phyloP scores from a whole-genome alignment of 2,113 vertebrate genomes.

The Periophthalmus modestus region DNA sequence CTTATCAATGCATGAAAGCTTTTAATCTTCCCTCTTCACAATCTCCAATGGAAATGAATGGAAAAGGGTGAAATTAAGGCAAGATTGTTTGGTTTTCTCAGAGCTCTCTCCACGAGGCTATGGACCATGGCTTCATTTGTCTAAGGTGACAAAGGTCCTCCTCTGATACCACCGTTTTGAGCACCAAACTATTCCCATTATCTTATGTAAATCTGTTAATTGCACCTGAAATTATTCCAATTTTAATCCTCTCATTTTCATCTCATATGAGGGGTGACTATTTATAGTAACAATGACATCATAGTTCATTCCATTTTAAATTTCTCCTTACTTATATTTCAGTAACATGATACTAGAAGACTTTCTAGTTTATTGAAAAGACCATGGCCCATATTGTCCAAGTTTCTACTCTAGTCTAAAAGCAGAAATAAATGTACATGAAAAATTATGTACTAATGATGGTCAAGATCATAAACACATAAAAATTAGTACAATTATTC shows the following conservation, averaged over 20 bases:
- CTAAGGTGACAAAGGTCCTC: slow-evolving; percentile 63
- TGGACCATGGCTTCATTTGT: slow-evolving; percentile 64
- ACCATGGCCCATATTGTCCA: too few species aligned
- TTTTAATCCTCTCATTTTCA: slow-evolving; percentile 55
- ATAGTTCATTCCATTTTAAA: neutral
- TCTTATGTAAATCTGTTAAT: slow-evolving; percentile 75
- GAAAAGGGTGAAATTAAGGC: slow-evolving; percentile 72
- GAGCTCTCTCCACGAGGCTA: slow-evolving; percentile 38
- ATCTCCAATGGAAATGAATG: slow-evolving; percentile 72
- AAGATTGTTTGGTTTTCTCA: slow-evolving; percentile 60
- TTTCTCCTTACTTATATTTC: neutral
- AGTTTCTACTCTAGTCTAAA: too few species aligned
- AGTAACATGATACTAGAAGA: too few species aligned
- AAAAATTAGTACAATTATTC: too few species aligned
- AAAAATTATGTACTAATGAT: too few species aligned
- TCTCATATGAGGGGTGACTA: neutral
- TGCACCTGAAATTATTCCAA: slow-evolving; percentile 60
- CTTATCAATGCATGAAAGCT: slow-evolving; percentile 77
- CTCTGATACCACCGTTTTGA: slow-evolving; percentile 52
- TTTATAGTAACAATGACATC: neutral
- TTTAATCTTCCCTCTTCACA: slow-evolving; percentile 66
- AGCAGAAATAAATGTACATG: too few species aligned
- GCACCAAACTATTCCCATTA: slow-evolving; percentile 68
- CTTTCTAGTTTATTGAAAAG: too few species aligned
- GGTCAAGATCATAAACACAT: too few species aligned